Percentiles rank a stretch among this genome's conserved stretches.
phyloP scores from a whole-genome alignment of 2,113 vertebrate genomes.

The Corapipo altera region DNA sequence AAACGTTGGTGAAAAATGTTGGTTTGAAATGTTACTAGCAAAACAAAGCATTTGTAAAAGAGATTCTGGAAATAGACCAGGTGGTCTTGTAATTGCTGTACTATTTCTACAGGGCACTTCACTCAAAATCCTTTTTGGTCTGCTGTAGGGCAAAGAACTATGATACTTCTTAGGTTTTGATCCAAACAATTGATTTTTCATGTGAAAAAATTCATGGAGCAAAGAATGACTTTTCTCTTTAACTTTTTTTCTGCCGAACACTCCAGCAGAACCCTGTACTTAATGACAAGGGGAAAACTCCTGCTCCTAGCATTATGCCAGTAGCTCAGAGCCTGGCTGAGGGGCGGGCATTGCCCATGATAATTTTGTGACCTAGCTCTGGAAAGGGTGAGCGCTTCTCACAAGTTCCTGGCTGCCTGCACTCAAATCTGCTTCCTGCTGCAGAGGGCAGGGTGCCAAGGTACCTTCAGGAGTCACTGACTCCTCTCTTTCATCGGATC shows the following conservation, averaged over 20 bases:
- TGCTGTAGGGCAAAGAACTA: background rate
- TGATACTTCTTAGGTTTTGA: background rate
- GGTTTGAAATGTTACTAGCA: background rate
- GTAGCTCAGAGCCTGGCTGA: background rate
- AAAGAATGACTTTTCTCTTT: background rate
- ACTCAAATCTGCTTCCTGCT: background rate
- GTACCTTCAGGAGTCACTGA: background rate
- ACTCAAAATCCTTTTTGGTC: background rate
- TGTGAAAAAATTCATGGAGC: background rate
- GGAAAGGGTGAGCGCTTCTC: background rate
- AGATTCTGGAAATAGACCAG: background rate
- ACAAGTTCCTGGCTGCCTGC: background rate
- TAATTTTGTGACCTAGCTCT: background rate
- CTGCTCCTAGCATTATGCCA: background rate
- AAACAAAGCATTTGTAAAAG: background rate
- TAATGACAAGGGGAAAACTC: accelerated
- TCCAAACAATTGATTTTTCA: background rate
- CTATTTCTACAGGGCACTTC: background rate
- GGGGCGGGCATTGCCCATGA: background rate
- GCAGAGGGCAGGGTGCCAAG: background rate
- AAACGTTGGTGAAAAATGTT: background rate
- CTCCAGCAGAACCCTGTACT: background rate
- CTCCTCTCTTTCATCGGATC: background rate
- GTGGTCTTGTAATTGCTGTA: background rate
- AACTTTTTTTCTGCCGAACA: background rate